Conservation (phyloP, 2,888 invertebrate genomes). For the Sphecodes monilicornis region DNA sequence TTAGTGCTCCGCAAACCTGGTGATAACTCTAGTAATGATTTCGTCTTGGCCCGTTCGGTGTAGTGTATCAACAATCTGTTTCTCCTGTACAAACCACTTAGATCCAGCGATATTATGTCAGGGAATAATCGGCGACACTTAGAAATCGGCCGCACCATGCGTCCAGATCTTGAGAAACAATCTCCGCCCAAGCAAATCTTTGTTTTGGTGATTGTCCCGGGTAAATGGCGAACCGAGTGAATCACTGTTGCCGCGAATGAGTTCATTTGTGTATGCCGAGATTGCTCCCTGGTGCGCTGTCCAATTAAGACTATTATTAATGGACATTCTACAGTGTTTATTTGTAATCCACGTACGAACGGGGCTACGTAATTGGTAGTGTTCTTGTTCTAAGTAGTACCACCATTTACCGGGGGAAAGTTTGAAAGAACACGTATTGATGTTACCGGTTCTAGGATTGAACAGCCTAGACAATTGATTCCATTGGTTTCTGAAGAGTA, state of each 20-base stretch:
- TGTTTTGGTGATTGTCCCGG: conserved; percentile 5
- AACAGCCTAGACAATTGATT: conserved; percentile 25
- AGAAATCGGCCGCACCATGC: conserved; percentile 5
- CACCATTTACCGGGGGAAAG: background rate
- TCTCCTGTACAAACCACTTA: background rate
- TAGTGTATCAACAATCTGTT: background rate
- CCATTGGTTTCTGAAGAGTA: conserved; percentile 48
- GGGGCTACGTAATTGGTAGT: background rate
- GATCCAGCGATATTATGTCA: background rate
- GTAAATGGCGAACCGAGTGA: conserved; percentile 1
- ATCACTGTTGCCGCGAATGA: conserved; percentile 3
- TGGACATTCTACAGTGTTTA: background rate
- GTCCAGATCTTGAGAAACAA: conserved; percentile 15
- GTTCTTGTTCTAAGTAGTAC: background rate
- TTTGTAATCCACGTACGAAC: no score
- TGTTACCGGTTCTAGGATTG: conserved; percentile 15
- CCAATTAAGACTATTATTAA: background rate
- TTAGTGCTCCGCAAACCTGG: no score
- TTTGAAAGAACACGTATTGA: conserved; percentile 7
- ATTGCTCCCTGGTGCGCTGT: background rate
- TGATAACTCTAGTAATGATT: background rate
- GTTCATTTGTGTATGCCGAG: background rate
- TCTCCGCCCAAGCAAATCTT: conserved; percentile 21
- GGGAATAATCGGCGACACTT: background rate
- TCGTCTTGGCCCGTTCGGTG: background rate